Percentiles rank a stretch among this genome's conserved stretches.
Evolutionary conservation across 2,888 invertebrate species (phyloP).

Genomic region (Cecidostiba fungosa): DNA sequence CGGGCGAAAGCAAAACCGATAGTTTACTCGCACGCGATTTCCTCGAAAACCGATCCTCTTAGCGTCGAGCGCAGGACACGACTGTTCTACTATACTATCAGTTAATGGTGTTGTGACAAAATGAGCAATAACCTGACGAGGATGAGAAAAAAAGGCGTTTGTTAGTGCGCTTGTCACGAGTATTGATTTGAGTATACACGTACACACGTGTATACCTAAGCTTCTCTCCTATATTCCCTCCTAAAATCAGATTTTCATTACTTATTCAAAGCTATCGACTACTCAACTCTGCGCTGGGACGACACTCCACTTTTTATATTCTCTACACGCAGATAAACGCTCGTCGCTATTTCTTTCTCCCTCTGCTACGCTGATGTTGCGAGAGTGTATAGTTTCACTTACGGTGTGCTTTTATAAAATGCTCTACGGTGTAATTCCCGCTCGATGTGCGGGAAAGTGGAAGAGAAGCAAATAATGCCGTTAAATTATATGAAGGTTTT

Average conservation of each 20-base stretch:
- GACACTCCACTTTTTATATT: slow-evolving; percentile 25
- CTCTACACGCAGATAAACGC: slow-evolving; percentile 17
- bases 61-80: not conserved
- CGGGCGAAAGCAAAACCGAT: not conserved
- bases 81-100: too few relatives aligned
- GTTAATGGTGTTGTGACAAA: not conserved
- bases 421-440: not conserved
- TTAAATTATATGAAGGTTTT: too few relatives aligned
- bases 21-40: not conserved
- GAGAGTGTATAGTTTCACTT: slow-evolving; percentile 8
- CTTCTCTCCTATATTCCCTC: slow-evolving; percentile 2
- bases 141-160: not conserved
- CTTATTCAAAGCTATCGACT: slow-evolving; percentile 58
- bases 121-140: not conserved
- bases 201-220: slow-evolving; percentile 9
- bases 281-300: not conserved
- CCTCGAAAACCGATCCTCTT: slow-evolving; percentile 3
- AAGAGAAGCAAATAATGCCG: not conserved
- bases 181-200: slow-evolving; percentile 52
- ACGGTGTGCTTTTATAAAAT: not conserved
- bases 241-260: slow-evolving; percentile 60
- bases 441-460: not conserved
- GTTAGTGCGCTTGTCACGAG: not conserved
- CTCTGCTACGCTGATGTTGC: not conserved
- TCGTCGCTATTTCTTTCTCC: not conserved